Evolutionary conservation across 2,113 vertebrate genomes (phyloP).

Genomic region (Pelusios castaneus): DNA sequence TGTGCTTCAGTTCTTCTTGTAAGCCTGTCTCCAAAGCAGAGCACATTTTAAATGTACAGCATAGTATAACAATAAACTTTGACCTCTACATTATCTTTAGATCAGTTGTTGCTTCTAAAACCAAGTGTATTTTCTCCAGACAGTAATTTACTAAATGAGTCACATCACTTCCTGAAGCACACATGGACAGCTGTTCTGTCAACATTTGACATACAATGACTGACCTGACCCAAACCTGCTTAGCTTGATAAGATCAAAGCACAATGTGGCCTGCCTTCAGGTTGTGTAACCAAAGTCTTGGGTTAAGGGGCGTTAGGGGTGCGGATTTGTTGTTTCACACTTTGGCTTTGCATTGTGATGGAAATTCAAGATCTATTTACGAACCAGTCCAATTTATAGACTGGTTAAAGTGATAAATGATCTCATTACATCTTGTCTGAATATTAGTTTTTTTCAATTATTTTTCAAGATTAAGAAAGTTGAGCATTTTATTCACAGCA

Average conservation of each 20-base stretch:
- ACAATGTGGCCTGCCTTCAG: rapidly evolving
- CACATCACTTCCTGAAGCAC: neutral
- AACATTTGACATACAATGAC: rapidly evolving
- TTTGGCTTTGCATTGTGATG: neutral
- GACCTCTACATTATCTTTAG: neutral
- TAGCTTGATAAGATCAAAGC: neutral
- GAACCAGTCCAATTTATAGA: neutral
- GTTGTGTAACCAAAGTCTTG: neutral
- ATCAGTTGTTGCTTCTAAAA: neutral
- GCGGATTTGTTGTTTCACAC: neutral
- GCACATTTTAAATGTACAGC: neutral
- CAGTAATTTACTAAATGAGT: neutral
- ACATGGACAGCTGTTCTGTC: neutral
- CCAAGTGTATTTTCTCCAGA: neutral
- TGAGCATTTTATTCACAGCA: neutral
- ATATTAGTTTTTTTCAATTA: neutral
- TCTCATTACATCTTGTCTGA: neutral
- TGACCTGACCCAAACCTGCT: neutral
- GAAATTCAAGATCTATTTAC: neutral
- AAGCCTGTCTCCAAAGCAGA: neutral
- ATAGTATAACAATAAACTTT: neutral
- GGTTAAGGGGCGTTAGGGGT: no score
- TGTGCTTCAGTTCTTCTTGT: neutral
- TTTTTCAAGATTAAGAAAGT: neutral
- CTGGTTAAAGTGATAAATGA: neutral